Percentiles rank a stretch among this genome's conserved stretches.
These are phyloP conservation scores for Dicycla oo DNA, from an alignment of 2,888 invertebrate genomes.

Conservation along the genomic window DNA sequence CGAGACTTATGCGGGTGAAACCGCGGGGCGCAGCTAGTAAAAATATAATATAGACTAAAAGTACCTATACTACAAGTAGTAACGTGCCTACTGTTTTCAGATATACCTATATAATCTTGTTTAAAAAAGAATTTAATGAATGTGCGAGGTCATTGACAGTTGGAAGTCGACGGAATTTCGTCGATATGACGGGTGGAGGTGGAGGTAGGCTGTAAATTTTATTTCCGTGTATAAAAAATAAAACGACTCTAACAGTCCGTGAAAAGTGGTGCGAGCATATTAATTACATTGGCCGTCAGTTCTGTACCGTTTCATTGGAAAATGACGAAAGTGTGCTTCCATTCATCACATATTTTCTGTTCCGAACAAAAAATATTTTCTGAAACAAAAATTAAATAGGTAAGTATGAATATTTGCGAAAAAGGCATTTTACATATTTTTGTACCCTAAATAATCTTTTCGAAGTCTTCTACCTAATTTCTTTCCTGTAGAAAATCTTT, in stretches of 20 bases:
- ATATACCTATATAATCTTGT: constrained; percentile 39
- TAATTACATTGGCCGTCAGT: constrained; percentile 60
- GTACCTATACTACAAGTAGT: constrained; percentile 7
- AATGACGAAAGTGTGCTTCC: constrained; percentile 55
- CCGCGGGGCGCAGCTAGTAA: too few species aligned
- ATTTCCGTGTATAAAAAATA: constrained; percentile 56
- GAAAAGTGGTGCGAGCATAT: constrained; percentile 61
- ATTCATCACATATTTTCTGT: constrained; percentile 26
- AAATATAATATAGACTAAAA: constrained; percentile 23
- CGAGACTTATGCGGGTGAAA: too few species aligned
- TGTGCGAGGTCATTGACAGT: constrained; percentile 32
- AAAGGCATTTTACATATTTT: not conserved
- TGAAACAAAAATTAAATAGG: constrained; percentile 12
- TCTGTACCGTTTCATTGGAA: constrained; percentile 58
- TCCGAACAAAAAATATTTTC: constrained; percentile 21
- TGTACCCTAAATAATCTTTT: not conserved
- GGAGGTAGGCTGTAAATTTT: constrained; percentile 49
- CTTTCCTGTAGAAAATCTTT: not conserved
- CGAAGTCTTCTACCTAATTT: not conserved
- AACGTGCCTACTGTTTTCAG: constrained; percentile 21
- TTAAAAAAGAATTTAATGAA: constrained; percentile 45
- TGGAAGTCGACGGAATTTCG: constrained; percentile 40
- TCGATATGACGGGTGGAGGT: constrained; percentile 45
- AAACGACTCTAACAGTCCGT: constrained; percentile 59
- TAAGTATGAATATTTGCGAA: not conserved